Evolutionary conservation across 2,113 vertebrate genomes (phyloP), one percentile per base, ranked within the genome.

Genomic region (Hydrolagus affinis): DNA sequence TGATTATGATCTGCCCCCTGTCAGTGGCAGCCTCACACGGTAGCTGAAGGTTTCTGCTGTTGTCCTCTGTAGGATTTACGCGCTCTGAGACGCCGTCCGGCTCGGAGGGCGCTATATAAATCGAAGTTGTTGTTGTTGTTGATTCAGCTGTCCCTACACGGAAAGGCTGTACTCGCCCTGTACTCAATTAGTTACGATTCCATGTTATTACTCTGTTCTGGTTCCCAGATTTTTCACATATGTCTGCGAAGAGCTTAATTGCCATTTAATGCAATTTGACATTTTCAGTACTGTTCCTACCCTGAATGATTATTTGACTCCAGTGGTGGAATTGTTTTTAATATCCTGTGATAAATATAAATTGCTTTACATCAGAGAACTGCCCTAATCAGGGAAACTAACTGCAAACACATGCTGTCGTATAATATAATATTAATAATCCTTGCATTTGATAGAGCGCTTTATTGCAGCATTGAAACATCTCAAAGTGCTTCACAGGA

Each of bases 301-400:
- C 10, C 15, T 72, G 19, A 12, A 19, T 75, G 30, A 44, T 75
- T 75, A 44, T 56, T 75, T 75, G 15, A 56, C 56, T 44, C 4
- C 25, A 72, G 71, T 28, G 25, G 71, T 72, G 71, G 25, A 72
- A 72, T 30, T 72, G 71, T 72, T 72, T 72, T 72, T 30, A 72
- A 72, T 72, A 72, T 72, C 25, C 25, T 72, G 71, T 72, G 71
- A 7, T 14, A 15, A 72, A 72, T 30, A 72, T 72, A 72, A 21
- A 56, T 75, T 44, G 32, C 4, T 56, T 44, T 8, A 75, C 73
- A 21, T 77, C 19, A 59, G 44, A 77, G 44, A 56, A 77, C 23
- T 19, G 9, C 14, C 19, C 56, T 21, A 77, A n/a, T 59, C 44
- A 59, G 21, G 21, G 12, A 56, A 56, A 11, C 19, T 59, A 59